Evolutionary conservation across 2,113 vertebrate genomes (phyloP).

Genomic region (Campylorhamphus procurvoides): DNA sequence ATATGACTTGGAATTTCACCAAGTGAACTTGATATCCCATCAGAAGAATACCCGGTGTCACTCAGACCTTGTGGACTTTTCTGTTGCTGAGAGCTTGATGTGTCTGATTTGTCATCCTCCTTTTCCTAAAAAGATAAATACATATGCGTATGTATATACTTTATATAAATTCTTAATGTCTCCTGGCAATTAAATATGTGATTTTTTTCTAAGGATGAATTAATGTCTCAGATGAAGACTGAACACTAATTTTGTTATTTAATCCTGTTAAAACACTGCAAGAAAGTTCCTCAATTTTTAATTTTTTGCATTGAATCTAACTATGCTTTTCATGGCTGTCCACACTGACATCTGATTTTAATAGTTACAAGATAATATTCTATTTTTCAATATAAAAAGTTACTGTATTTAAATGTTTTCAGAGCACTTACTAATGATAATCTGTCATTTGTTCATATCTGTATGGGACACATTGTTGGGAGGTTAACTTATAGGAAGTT

Average conservation of each 20-base stretch:
- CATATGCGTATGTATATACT: slow-evolving; percentile 37
- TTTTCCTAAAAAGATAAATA: slow-evolving; percentile 80
- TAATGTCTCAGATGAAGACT: neutral
- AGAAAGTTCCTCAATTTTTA: neutral
- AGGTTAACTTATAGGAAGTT: neutral
- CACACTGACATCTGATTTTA: neutral
- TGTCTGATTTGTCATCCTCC: slow-evolving; percentile 83
- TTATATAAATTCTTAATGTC: slow-evolving; percentile 60
- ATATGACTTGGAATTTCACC: slow-evolving; percentile 83
- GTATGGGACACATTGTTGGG: neutral
- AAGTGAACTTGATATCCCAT: slow-evolving; percentile 84
- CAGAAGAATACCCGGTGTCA: slow-evolving; percentile 86
- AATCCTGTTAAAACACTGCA: neutral
- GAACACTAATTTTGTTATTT: neutral
- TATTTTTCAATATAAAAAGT: neutral
- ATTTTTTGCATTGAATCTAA: neutral
- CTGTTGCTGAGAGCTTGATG: slow-evolving; percentile 80
- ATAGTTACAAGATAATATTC: neutral
- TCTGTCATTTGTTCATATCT: neutral
- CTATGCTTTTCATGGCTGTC: neutral
- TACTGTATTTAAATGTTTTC: neutral
- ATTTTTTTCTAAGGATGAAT: neutral
- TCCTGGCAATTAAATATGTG: slow-evolving; percentile 12
- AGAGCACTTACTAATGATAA: neutral
- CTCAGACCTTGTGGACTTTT: slow-evolving; percentile 85